Conservation (phyloP, 2,888 invertebrate genomes). For the Apotomis turbidana region DNA sequence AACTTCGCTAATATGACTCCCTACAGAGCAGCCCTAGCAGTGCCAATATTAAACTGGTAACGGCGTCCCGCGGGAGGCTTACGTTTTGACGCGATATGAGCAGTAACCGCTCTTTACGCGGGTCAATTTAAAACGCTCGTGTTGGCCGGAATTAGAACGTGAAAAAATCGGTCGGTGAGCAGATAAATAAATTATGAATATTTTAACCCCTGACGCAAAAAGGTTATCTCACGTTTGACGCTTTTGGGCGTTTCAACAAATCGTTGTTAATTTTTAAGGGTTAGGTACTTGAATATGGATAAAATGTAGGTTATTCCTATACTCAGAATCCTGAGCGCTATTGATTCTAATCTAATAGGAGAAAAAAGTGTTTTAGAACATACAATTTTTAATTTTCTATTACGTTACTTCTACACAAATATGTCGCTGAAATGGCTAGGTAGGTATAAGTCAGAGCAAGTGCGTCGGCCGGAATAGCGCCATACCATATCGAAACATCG, state of each 20-base stretch:
- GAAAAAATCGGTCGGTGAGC: constrained; percentile 9
- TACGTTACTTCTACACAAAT: too few species aligned
- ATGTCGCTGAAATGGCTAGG: too few species aligned
- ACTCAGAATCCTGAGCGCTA: too few species aligned
- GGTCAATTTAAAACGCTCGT: constrained; percentile 31
- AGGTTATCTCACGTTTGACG: not conserved
- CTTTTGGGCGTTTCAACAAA: not conserved
- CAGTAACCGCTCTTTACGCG: constrained; percentile 43
- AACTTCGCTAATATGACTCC: not conserved
- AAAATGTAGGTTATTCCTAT: too few species aligned
- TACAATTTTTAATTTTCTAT: too few species aligned
- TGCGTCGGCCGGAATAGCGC: too few species aligned
- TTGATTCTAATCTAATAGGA: too few species aligned
- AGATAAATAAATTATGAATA: not conserved
- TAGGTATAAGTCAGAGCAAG: too few species aligned
- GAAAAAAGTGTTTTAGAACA: too few species aligned
- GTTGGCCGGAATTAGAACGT: constrained; percentile 31
- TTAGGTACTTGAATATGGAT: too few species aligned
- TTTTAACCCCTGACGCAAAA: not conserved
- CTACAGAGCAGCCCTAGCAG: constrained; percentile 46
- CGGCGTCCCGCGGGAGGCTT: constrained; percentile 55
- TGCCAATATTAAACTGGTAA: constrained; percentile 63
- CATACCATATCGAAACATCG: too few species aligned
- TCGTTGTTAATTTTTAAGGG: not conserved
- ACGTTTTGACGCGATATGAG: constrained; percentile 53